Base-by-base conservation (phyloP, 2,797 vertebrate genomes). In the Acanthurus lineatus region DNA sequence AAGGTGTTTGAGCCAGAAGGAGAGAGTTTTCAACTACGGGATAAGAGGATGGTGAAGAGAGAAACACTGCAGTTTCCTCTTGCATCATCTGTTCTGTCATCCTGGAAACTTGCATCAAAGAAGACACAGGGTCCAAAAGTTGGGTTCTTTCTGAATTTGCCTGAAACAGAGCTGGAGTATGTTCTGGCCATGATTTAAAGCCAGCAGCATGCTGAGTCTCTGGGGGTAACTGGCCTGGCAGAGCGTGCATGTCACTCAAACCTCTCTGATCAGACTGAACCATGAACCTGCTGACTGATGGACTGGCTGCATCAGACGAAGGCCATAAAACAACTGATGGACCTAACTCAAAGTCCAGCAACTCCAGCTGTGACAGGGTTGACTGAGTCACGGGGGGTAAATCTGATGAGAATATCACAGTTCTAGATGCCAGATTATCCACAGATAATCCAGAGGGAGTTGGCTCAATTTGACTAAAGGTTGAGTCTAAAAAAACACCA, bases 151-250 rank as follows among this genome's bases (percentile, higher is more conserved):
- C 76, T 3, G 15, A 40, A 52, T 77, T 20, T 73, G 60, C 72
- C 70, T 77, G 66, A 22, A 79, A 84, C 61, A 81, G 77, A 83
- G 78, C 59, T 3, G 40, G 62, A 44, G 61, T 70, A 67, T 3
- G 54, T 69, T 84, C 58, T 25, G 71, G 22, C 45, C 44, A 8
- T 9, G 76, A 72, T 60, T 53, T 19, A 10, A 69, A 65, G 67
- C 38, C 44, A 17, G 1, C 2, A 32, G 59, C 63, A n/a, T 73
- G 40, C 7, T 49, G 10, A 60, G 5, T 52, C 8, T 12, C 20
- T 15, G n/a, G 53, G 73, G 0, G 52, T 6, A 51, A 47, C 51
- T 61, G 25, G 16, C 61, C 65, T 44, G 54, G 54, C 25, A 11
- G 15, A 44, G 61, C 4, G 25, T 57, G 7, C 5, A 12, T 12